Evolutionary conservation across 2,797 vertebrate genomes (phyloP).

Genomic region (Oreortyx pictus): DNA sequence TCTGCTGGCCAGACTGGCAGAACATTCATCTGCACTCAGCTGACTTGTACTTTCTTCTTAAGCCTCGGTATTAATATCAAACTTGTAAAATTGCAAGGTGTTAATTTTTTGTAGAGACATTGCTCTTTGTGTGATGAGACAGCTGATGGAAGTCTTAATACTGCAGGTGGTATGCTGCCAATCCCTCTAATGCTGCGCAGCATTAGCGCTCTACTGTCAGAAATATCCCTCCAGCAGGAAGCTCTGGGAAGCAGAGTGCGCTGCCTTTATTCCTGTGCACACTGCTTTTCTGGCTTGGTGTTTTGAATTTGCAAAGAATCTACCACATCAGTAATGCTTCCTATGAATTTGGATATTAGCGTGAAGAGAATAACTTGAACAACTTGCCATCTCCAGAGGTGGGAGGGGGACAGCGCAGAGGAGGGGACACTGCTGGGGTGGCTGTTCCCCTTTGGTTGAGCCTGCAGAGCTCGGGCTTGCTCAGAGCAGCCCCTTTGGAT

Average conservation of each 20-base stretch:
- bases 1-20: neutral
- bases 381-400: neutral
- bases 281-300: neutral
- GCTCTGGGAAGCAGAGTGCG: neutral
- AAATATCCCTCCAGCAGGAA: neutral
- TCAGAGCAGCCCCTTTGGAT: neutral
- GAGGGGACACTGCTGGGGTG: neutral
- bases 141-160: slow-evolving; percentile 2
- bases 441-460: fast-evolving
- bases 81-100: slow-evolving; percentile 13
- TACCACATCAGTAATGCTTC: neutral
- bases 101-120: neutral
- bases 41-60: slow-evolving; percentile 35
- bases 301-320: neutral
- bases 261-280: neutral
- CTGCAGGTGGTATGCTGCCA: slow-evolving; percentile 48
- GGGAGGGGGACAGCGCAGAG: neutral
- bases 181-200: neutral
- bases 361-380: neutral
- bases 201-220: neutral
- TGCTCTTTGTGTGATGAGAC: neutral
- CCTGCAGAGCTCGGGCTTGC: neutral
- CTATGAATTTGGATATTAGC: neutral
- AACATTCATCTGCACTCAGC: neutral
- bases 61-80: slow-evolving; percentile 13